Evolutionary conservation across 2,113 vertebrate species (phyloP).

Genomic region (Gambusia affinis): DNA sequence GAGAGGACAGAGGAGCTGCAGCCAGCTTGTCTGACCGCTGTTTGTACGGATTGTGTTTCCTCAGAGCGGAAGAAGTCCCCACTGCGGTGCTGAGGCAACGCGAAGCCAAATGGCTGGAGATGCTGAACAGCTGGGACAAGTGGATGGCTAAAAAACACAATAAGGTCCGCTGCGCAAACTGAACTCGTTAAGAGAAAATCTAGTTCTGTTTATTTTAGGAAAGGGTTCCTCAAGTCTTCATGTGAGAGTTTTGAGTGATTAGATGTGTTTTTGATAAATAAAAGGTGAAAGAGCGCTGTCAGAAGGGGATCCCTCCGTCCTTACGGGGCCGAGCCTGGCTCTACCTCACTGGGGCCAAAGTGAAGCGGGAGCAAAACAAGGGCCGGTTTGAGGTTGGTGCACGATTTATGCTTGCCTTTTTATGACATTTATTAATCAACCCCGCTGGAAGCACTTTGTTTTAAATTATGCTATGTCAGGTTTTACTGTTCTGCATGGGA

Average conservation of each 20-base stretch:
- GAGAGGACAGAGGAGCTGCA: background rate
- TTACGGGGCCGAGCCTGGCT: constrained; percentile 95
- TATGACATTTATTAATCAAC: background rate
- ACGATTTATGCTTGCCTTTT: background rate
- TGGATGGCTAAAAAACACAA: constrained; percentile 99
- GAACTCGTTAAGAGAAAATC: background rate
- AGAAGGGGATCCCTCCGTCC: constrained; percentile 97
- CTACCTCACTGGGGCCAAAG: constrained; percentile 93
- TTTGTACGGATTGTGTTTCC: constrained; percentile 7
- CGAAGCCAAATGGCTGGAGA: constrained; percentile 96
- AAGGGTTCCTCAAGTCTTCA: too few species aligned
- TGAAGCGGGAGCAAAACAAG: constrained; percentile 89
- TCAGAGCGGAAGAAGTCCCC: constrained; percentile 84
- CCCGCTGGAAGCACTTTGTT: background rate
- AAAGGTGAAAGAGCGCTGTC: constrained; percentile 94
- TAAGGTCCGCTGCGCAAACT: constrained; percentile 81
- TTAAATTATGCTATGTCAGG: background rate
- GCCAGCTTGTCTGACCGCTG: background rate
- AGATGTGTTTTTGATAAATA: constrained; percentile 32
- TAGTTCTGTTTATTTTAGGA: background rate
- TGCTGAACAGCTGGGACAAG: constrained; percentile 98
- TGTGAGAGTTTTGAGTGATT: background rate
- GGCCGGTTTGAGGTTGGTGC: constrained; percentile 86
- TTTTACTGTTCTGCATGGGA: background rate
- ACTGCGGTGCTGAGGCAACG: constrained; percentile 90